Evolutionary conservation across 2,113 vertebrate genomes (phyloP), one percentile per base, ranked within the genome.

Genomic region (Catagonus wagneri): DNA sequence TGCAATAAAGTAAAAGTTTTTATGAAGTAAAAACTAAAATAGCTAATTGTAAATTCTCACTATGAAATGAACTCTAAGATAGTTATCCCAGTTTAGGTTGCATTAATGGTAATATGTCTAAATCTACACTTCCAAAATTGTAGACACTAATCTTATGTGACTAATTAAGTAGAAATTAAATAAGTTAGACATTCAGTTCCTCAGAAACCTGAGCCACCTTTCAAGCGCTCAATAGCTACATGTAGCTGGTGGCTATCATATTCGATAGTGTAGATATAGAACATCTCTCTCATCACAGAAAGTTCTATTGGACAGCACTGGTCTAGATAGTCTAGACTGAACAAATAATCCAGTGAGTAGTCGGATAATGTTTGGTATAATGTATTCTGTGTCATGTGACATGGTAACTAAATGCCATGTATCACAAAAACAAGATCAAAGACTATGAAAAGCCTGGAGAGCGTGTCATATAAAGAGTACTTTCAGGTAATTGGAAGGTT

Each of bases 391-490:
- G 56, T 74, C 61, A 39, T 72, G 32, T 65, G 22, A 81, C 39
- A 72, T 80, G n/a, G 44, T 94, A 71, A 66, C 17, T 74, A 75
- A 78, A 56, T 72, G 85, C 20, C 16, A 13, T 74, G 12, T 83
- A 83, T 89, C 61, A 90, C 60, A 34, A 93, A 90, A 39, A 88
- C 11, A 63, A 94, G 54, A 90, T 66, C 29, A n/a, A 71, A 15
- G 56, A 78, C 61, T 78, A 9, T 92, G 25, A 90, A 78, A 68
- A n/a, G 16, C 76, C 22, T 90, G 7, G 29, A 91, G 83, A 72
- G 1, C 39, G 74, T 83, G 58, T 39, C 19, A 74, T 79, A 66
- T 52, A 89, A 91, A 60, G 52, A 69, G 22, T 58, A 83, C 15
- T 50, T 92, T 74, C 44, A 86, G 93, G 68, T 76, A 84, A 54